Evolutionary conservation across 2,888 invertebrate species (phyloP), one percentile per base, ranked within the genome.

Genomic region (Argyresthia goedartella): DNA sequence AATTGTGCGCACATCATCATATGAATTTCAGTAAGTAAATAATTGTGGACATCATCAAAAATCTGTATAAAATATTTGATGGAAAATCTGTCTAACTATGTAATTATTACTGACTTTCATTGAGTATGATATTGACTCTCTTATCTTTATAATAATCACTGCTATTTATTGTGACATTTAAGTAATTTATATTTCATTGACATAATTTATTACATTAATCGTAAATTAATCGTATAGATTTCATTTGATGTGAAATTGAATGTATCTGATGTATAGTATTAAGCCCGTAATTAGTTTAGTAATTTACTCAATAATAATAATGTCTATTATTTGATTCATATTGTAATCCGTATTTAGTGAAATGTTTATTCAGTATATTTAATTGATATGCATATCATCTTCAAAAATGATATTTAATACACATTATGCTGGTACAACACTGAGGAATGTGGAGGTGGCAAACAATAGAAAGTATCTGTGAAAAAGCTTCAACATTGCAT

Each of bases 151-250:
- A 54, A 15, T 85, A 82, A 81, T 84, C 79, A 65, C 60, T 66
- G 71, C 79, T 85, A 85, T 84, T 85, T 85, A 85, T 85, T 84
- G 78, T 78, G 79, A 82, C 67, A 80, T 79, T 80, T 84, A 84
- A 81, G 82, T 85, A 82, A 82, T 69, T 76, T 81, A 79, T 82
- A 76, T 77, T 76, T 77, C 69, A 76, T 72, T 65, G 68, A 73
- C 75, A 80, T 84, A 81, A 82, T 85, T 85, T 82, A 84, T 82
- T 81, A 68, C 76, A 70, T 50, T 35, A 82, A 81, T 80, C 81
- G 78, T 71, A 77, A 71, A 77, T 80, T 81, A 80, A 72, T 70
- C 62, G 63, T 76, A 76, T 82, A 84, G 82, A 80, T 73, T 84
- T 85, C 84, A 79, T 85, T 85, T 75, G 76, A 81, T 84, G 81